These are phyloP conservation scores for Magallana nippona DNA, from an alignment of 2,888 invertebrate species.

Conservation along the genomic window DNA sequence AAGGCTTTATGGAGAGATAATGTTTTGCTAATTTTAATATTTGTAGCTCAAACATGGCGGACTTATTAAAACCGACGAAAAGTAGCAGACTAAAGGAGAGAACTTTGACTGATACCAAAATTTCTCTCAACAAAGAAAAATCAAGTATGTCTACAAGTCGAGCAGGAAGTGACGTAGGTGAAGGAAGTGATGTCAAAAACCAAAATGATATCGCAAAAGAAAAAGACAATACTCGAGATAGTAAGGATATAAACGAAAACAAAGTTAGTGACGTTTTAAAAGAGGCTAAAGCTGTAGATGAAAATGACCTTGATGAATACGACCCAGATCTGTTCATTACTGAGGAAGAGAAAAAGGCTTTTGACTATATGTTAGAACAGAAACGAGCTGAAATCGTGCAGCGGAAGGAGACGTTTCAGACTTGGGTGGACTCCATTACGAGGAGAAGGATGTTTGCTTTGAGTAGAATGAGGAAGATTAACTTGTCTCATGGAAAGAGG, in stretches of 20 bases:
- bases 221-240: neutral
- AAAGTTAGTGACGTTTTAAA: neutral
- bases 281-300: conserved; percentile 1
- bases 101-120: neutral
- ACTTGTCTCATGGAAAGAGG: conserved; percentile 34
- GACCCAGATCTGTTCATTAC: conserved; percentile 51
- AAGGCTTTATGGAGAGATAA: too few relatives aligned
- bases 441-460: conserved; percentile 51
- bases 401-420: conserved; percentile 45
- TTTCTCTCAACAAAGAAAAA: conserved; percentile 9
- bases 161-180: neutral
- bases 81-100: conserved; percentile 8
- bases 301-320: conserved; percentile 47
- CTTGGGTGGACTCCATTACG: conserved; percentile 49
- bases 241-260: neutral
- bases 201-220: neutral
- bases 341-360: conserved; percentile 49
- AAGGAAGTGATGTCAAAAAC: neutral
- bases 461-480: conserved; percentile 49
- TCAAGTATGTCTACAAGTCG: neutral
- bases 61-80: conserved; percentile 11
- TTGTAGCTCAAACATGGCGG: conserved; percentile 7
- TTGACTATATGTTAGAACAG: conserved; percentile 49
- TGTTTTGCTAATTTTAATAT: neutral
- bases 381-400: conserved; percentile 40